Base-by-base conservation (phyloP, 2,797 vertebrate genomes). In the Kryptolebias ocellatus region DNA sequence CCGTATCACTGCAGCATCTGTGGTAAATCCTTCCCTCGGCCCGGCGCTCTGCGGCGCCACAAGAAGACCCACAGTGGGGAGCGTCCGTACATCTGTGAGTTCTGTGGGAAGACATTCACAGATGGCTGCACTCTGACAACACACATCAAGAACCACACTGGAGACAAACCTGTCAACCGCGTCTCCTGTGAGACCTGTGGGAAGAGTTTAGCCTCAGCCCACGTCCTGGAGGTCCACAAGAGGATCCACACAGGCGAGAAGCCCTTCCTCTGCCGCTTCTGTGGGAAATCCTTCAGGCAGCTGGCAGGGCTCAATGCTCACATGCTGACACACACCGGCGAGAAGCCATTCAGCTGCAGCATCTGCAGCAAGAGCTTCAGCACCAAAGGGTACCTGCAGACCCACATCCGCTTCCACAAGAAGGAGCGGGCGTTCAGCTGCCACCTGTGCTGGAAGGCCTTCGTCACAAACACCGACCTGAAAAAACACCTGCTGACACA, bases 41-140 rank as follows among this genome's bases (percentile, higher is more conserved):
- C 78, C 0, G 70, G 80, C 0, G 83, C 83, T 6, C 57, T 87
- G 53, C 57, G 85, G 16, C 72, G 83, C 29, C 85, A 87, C 72
- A 70, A 63, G 29, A 72, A 73, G 66, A 80, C 71, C 10, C 86
- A 88, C 79, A 87, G 84, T 0, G 89, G 85, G 2, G 90, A 92
- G 69, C 80, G 90, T 56, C 90, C 90, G 1, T 92, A 88, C 2
- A 83, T 90, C 18, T 92, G 92, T 0, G 88, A 92, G 60, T 79
- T 90, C 60, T 93, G 92, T 37, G 92, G 92, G 49, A 92, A 89
- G 83, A 89, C 85, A 1, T 93, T 91, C 64, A 62, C 72, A 0
- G 85, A 87, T 6, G 77, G 64, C 1, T 10, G 79, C 0, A 58
- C 81, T 34, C 67, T 87, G 51, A 81, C 51, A 0, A 60, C 57